Base-by-base conservation (phyloP, 2,888 invertebrate species). In the Aricia artaxerxes region DNA sequence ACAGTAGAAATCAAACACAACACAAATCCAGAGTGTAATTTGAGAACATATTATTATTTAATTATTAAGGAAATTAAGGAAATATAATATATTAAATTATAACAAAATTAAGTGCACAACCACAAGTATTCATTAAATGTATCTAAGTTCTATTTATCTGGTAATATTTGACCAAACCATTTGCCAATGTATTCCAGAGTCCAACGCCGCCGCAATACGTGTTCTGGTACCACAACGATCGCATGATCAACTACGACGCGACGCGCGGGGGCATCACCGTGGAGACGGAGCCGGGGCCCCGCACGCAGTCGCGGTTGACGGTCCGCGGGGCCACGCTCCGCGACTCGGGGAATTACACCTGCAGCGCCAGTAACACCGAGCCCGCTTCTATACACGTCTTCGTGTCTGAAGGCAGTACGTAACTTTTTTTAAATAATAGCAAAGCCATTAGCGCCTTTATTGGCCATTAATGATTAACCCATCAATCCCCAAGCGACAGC, bases 221-320 rank as follows among this genome's bases (percentile, higher is more conserved):
- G 84, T 98, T 98, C 95, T 98, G 98, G 98, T 98, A 98, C 94
- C 98, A 98, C 95, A 98, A 98, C 93, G 97, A 97, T 90, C 96
- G 97, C 85, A 98, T 98, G 97, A 98, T 98, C 92, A 98, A 98
- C 95, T 98, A 98, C 92, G 98, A 98, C 91, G 97, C 97, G 81
- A 96, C 97, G 75, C 96, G 98, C 84, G 94, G 94, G 40, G 97
- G 97, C 61, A 97, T 98, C 86, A 96, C 96, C 57, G 98, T 98
- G 85, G 97, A 97, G 92, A 98, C 98, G 72, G 97, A 97, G 89
- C 97, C 97, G 79, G 98, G 97, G 69, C 96, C 97, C 81, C 95
- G 97, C 83, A 98, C 98, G 73, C 97, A 98, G 92, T 98, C 97
- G 85, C 96, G 97, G 79, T 96, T 98, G 83, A 97, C 97, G 81